phyloP scores from a whole-genome alignment of 2,113 vertebrate genomes.

The Chrysochloris asiatica region DNA sequence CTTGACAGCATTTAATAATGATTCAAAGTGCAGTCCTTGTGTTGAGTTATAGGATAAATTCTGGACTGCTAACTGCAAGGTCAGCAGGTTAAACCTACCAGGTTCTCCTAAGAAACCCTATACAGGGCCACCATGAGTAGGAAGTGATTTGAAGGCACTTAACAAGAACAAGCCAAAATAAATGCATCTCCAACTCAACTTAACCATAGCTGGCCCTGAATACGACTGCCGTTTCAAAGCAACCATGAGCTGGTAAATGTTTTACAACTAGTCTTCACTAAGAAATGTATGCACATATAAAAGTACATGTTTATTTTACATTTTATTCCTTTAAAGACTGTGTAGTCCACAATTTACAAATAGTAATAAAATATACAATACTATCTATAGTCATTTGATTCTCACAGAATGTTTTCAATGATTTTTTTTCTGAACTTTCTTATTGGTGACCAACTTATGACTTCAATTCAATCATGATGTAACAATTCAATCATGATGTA shows the following conservation, averaged over 20 bases:
- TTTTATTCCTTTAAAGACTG: neutral
- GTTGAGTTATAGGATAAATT: too few species aligned
- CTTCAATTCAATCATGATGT: neutral
- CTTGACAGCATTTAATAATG: too few species aligned
- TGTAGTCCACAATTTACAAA: neutral
- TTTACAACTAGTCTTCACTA: neutral
- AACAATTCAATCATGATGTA: neutral
- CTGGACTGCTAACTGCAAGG: too few species aligned
- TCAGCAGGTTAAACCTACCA: too few species aligned
- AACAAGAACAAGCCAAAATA: slow-evolving; percentile 18
- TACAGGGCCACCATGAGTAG: too few species aligned
- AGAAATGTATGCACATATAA: neutral
- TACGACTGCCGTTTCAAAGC: neutral
- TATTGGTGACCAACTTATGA: neutral
- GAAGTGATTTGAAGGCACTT: too few species aligned
- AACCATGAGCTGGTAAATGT: neutral
- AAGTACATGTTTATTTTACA: neutral
- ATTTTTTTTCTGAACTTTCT: neutral
- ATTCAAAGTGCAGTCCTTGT: too few species aligned
- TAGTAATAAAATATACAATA: neutral
- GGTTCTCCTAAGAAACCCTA: too few species aligned
- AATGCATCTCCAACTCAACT: neutral
- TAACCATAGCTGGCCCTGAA: neutral
- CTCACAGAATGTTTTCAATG: too few species aligned
- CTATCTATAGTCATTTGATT: neutral